A percentile compares a stretch with the other conserved stretches of the same genome.
These are phyloP conservation scores for Orthonychiurus folsomi DNA, from an alignment of 2,888 invertebrate genomes.

Conservation along the genomic window DNA sequence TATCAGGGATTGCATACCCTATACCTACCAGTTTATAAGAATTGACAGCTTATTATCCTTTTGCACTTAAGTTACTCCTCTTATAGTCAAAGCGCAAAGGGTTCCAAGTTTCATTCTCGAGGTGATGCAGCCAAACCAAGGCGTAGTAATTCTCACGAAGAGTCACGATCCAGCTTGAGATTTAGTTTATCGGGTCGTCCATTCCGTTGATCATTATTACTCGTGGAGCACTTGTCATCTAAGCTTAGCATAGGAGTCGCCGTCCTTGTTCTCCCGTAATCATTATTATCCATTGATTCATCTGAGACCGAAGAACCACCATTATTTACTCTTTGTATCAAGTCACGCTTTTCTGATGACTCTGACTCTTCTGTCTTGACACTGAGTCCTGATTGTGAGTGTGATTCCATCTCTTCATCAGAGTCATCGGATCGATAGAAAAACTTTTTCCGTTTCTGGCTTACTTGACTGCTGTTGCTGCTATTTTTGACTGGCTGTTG, in stretches of 20 bases:
- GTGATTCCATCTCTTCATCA: constrained; percentile 37
- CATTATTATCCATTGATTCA: background rate
- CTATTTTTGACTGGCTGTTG: too few species aligned
- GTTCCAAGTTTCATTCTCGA: too few species aligned
- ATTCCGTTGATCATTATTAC: background rate
- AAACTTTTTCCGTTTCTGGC: constrained; percentile 37
- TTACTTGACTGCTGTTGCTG: constrained; percentile 13
- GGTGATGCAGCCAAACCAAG: background rate
- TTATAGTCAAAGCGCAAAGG: too few species aligned
- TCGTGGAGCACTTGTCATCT: background rate
- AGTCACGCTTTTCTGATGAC: constrained; percentile 8
- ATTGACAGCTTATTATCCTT: too few species aligned
- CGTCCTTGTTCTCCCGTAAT: background rate
- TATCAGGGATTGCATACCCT: too few species aligned
- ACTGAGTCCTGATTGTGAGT: constrained; percentile 1
- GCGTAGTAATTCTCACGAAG: background rate
- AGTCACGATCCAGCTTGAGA: background rate
- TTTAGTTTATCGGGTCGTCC: background rate
- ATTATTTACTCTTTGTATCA: background rate
- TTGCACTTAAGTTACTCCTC: too few species aligned
- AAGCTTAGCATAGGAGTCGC: background rate
- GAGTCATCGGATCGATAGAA: constrained; percentile 40
- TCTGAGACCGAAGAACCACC: background rate
- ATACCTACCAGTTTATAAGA: too few species aligned
- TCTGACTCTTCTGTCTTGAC: background rate